These are phyloP conservation scores for Micrasema minimum DNA, from an alignment of 1,140 invertebrate genomes.

Conservation along the genomic window DNA sequence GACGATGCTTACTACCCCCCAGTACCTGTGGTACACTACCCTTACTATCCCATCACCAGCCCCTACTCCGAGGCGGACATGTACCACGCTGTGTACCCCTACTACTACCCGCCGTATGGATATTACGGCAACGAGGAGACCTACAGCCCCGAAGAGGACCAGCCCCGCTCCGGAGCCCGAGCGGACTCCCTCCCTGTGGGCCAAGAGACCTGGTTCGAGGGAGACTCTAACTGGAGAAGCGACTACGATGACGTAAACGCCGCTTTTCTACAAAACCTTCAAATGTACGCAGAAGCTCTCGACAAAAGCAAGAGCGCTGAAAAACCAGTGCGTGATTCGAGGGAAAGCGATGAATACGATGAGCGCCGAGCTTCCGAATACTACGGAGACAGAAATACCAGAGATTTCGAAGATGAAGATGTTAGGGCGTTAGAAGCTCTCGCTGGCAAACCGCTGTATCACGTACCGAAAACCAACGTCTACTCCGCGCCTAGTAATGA, in stretches of 20 bases:
- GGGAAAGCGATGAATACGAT: constrained; percentile 60
- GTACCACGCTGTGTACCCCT: constrained; percentile 60
- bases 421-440: constrained; percentile 70
- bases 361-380: constrained; percentile 54
- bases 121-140: constrained; percentile 55
- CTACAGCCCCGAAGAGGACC: constrained; percentile 58
- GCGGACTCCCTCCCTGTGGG: constrained; percentile 69
- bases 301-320: constrained; percentile 56
- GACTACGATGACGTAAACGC: constrained; percentile 70
- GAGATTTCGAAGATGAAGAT: constrained; percentile 69
- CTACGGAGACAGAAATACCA: constrained; percentile 47
- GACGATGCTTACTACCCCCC: constrained; percentile 67
- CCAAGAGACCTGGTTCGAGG: constrained; percentile 72
- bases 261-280: constrained; percentile 71
- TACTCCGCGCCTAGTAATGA: constrained; percentile 22
- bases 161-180: constrained; percentile 59
- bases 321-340: constrained; percentile 51
- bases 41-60: constrained; percentile 57
- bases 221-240: constrained; percentile 61
- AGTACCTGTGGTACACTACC: constrained; percentile 56
- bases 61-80: constrained; percentile 59
- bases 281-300: constrained; percentile 71
- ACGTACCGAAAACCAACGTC: constrained; percentile 62
- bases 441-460: constrained; percentile 65
- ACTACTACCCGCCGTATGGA: constrained; percentile 61